Percentiles rank a stretch among this genome's conserved stretches.
These are phyloP conservation scores for Drosophila ustulata DNA, from an alignment of 2,888 invertebrate species.

Conservation along the genomic window DNA sequence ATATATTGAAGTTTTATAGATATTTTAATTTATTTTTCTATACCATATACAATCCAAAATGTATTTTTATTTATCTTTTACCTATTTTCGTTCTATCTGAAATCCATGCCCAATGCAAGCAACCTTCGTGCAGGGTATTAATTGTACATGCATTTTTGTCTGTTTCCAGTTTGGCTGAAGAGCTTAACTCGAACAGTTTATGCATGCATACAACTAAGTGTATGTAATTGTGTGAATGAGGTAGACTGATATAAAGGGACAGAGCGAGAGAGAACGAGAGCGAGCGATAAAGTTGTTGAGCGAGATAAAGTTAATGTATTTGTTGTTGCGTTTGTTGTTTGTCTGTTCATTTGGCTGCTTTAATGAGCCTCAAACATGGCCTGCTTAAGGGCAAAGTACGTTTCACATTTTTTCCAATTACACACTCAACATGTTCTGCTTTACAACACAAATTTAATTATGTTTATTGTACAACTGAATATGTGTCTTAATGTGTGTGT, in stretches of 20 bases:
- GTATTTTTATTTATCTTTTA: too few species aligned
- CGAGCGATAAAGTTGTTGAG: conserved; percentile 1
- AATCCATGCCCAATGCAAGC: not conserved
- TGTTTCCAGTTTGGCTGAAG: conserved; percentile 31
- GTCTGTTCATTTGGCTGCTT: conserved; percentile 42
- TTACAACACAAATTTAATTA: conserved; percentile 46
- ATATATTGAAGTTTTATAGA: too few species aligned
- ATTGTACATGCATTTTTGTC: conserved; percentile 20
- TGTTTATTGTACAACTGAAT: conserved; percentile 13
- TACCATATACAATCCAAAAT: too few species aligned
- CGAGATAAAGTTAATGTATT: conserved; percentile 16
- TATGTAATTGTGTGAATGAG: conserved; percentile 9
- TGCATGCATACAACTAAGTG: conserved; percentile 26
- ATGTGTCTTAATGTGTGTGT: not conserved
- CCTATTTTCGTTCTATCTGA: too few species aligned
- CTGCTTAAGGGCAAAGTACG: conserved; percentile 53
- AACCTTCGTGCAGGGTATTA: conserved; percentile 28
- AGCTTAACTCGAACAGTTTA: conserved; percentile 48
- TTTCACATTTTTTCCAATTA: conserved; percentile 60
- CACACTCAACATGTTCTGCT: conserved; percentile 27
- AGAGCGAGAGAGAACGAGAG: not conserved
- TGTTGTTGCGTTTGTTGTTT: conserved; percentile 30
- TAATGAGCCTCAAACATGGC: conserved; percentile 61
- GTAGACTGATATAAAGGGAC: not conserved
- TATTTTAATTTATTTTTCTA: too few species aligned